phyloP scores from a whole-genome alignment of 2,113 vertebrate species.

The Neolamprologus fasciatus region DNA sequence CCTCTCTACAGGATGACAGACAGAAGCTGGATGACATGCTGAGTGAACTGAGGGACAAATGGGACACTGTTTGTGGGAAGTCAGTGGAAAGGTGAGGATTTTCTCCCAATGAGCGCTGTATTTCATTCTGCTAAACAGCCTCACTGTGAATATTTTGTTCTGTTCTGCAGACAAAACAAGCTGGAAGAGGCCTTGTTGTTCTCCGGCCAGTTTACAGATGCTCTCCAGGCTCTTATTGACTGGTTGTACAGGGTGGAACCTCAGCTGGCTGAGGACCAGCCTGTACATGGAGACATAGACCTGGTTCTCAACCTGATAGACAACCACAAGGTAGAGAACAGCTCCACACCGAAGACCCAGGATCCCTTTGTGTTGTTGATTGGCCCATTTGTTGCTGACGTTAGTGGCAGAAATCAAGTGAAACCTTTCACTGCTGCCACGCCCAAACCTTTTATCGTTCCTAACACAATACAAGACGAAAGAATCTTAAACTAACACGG shows the following conservation, averaged over 20 bases:
- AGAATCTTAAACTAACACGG: background rate
- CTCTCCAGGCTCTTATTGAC: conserved; percentile 94
- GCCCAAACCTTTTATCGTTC: background rate
- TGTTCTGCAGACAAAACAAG: conserved; percentile 86
- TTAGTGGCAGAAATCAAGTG: background rate
- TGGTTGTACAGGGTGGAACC: conserved; percentile 97
- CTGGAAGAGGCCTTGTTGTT: conserved; percentile 94
- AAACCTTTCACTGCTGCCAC: background rate
- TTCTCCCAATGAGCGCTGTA: background rate
- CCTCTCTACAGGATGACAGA: conserved; percentile 85
- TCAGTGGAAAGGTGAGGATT: conserved; percentile 88
- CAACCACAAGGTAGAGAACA: conserved; percentile 87
- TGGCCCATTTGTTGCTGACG: background rate
- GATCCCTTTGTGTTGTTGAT: background rate
- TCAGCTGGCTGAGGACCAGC: conserved; percentile 94
- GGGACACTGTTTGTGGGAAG: conserved; percentile 98
- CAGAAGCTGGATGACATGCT: conserved; percentile 95
- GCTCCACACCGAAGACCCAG: background rate
- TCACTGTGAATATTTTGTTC: background rate
- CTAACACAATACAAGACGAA: background rate
- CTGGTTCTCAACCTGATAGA: conserved; percentile 96
- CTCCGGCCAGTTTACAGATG: conserved; percentile 96
- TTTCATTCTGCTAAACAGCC: background rate
- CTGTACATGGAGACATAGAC: conserved; percentile 95
- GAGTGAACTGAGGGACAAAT: conserved; percentile 94